Evolutionary conservation across 2,113 vertebrate species (phyloP).

Genomic region (Neolamprologus sp.): DNA sequence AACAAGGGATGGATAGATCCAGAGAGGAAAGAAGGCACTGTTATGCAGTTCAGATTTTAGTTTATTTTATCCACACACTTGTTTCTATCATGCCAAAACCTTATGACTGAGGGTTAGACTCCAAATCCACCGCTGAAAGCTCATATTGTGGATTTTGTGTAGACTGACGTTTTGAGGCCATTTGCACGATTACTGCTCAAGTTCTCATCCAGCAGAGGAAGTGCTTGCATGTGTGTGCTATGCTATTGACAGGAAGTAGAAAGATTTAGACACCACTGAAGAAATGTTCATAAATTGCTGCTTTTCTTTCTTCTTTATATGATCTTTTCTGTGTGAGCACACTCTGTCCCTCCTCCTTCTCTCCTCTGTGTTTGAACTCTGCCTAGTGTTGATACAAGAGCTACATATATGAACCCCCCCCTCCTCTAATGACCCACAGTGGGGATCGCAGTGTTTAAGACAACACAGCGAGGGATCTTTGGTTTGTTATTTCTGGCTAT

Average conservation of each 20-base stretch:
- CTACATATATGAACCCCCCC: not conserved
- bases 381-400: conserved; percentile 18
- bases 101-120: not conserved
- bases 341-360: not conserved
- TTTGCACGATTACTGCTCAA: not conserved
- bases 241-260: not conserved
- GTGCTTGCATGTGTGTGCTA: not conserved
- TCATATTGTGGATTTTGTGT: not conserved
- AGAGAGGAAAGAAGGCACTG: not conserved
- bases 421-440: conserved; percentile 7
- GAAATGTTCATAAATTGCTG: not conserved
- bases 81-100: not conserved
- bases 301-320: not conserved
- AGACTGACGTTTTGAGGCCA: not conserved
- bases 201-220: not conserved
- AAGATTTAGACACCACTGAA: not conserved
- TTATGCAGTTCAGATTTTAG: not conserved
- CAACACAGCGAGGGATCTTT: conserved; percentile 23
- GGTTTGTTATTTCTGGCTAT: conserved; percentile 55
- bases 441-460: conserved; percentile 29
- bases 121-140: not conserved
- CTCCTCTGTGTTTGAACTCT: not conserved
- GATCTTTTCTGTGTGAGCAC: not conserved
- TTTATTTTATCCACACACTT: not conserved
- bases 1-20: not conserved